A percentile compares a stretch with the other conserved stretches of the same genome.
These are phyloP conservation scores for Creontiades dilutus DNA, from an alignment of 2,888 invertebrate genomes.

Conservation along the genomic window DNA sequence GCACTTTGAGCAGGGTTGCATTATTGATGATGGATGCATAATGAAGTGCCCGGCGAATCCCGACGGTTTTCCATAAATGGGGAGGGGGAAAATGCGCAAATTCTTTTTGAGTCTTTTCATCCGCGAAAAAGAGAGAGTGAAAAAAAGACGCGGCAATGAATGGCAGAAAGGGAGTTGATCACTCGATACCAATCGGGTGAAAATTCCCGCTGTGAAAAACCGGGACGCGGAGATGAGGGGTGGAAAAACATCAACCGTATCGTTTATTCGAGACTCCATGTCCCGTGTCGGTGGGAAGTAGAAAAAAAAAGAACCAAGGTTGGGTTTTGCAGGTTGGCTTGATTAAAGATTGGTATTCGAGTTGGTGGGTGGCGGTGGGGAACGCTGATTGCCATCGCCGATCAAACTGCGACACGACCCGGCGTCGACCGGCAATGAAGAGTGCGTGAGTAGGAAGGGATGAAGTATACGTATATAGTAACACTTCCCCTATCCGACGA, in stretches of 20 bases:
- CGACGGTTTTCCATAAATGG: conserved; percentile 12
- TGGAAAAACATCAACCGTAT: conserved; percentile 11
- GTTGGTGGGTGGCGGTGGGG: not conserved
- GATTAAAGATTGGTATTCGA: conserved; percentile 9
- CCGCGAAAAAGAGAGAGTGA: not conserved
- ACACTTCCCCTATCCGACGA: no score
- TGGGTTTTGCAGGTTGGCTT: conserved; percentile 19
- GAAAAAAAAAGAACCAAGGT: not conserved
- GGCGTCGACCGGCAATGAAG: conserved; percentile 20
- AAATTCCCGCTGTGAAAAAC: not conserved
- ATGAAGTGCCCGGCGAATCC: not conserved
- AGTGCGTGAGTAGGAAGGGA: not conserved
- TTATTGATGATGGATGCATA: conserved; percentile 22
- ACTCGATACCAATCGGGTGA: not conserved
- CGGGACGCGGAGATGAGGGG: not conserved
- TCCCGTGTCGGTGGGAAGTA: not conserved
- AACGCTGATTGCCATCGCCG: conserved; percentile 3
- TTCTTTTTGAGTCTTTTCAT: conserved; percentile 11
- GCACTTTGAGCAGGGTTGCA: not conserved
- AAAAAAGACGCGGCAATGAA: not conserved
- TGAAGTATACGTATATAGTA: no score
- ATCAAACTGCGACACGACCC: not conserved
- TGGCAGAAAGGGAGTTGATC: conserved; percentile 11
- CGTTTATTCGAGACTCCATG: conserved; percentile 22
- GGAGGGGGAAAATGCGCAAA: not conserved